Evolutionary conservation across 2,888 invertebrate species (phyloP), one percentile per base, ranked within the genome.

Genomic region (Parascotia fuliginaria): DNA sequence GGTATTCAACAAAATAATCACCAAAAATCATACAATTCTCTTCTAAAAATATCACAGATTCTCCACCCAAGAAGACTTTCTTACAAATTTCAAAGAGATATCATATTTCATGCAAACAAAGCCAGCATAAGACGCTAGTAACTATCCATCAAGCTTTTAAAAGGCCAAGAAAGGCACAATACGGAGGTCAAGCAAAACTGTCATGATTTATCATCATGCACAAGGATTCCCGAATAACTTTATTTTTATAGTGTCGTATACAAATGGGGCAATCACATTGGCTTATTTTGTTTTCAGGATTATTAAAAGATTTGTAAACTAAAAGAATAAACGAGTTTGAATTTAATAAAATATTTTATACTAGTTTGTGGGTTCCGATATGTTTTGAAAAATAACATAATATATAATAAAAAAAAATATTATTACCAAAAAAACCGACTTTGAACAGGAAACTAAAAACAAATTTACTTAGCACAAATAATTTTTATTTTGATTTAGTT

Each of bases 121-220:
- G 45, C 46, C 48, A 13, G 39, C 45, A 14, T 42, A 13, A 19
- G n/a, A 52, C 42, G 50, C 47, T 48, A 41, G 32, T 34, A 14
- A 36, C 42, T 41, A 66, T 69, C 70, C 46, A 57, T 69, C 66
- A 61, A 43, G 49, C 65, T 55, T 47, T 44, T 37, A 56, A 29
- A 33, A 49, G 46, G 45, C 41, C 49, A 58, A 56, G 55, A 50
- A 68, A 60, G 60, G 69, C 50, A 58, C 63, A 64, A 56, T 68
- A 60, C 54, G 56, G 43, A 57, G 69, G 69, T 65, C 69, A 67
- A 68, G 65, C 45, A 42, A 40, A 68, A 60, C 46, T 47, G 60
- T 49, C 47, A 55, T 57, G 57, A 60, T 68, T 60, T 65, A 60
- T 65, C 29, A 36, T 46, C 55, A 44, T 38, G 47, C 38, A 47